Conservation (phyloP, 1,140 invertebrate species). For the Trinorchestia longiramus region DNA sequence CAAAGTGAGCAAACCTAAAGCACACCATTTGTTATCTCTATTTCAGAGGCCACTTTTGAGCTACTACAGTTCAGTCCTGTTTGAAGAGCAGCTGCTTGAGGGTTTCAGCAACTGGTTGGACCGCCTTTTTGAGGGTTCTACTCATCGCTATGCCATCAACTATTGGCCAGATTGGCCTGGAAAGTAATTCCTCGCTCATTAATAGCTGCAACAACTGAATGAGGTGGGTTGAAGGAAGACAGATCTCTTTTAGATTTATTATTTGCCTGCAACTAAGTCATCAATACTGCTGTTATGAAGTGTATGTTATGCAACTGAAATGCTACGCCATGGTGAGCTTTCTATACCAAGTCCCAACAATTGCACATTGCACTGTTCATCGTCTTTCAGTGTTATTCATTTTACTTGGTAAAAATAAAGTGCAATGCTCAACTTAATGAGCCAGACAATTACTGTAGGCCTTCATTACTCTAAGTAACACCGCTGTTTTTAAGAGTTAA, state of each 20-base stretch:
- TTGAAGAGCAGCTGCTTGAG: slow-evolving; percentile 84
- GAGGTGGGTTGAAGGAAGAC: background rate
- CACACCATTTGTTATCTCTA: background rate
- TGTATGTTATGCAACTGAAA: background rate
- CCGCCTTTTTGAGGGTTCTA: slow-evolving; percentile 93
- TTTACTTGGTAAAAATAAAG: background rate
- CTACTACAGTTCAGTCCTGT: slow-evolving; percentile 63
- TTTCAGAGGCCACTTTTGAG: slow-evolving; percentile 46
- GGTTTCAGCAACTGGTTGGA: slow-evolving; percentile 97
- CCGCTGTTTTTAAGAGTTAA: background rate
- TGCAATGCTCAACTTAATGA: too few relatives aligned
- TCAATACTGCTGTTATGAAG: background rate
- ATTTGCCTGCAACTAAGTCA: background rate
- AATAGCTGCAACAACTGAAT: background rate
- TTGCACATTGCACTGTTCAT: background rate
- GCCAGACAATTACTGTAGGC: too few relatives aligned
- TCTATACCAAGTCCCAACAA: background rate
- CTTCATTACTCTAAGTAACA: background rate
- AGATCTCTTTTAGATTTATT: background rate
- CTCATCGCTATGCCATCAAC: slow-evolving; percentile 93
- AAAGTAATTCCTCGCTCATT: slow-evolving; percentile 47
- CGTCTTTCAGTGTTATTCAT: background rate
- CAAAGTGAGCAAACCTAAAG: background rate
- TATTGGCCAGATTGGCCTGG: slow-evolving; percentile 92
- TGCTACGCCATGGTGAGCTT: background rate